Evolutionary conservation across 2,113 vertebrate genomes (phyloP), one percentile per base, ranked within the genome.

Genomic region (Nettapus auritus): DNA sequence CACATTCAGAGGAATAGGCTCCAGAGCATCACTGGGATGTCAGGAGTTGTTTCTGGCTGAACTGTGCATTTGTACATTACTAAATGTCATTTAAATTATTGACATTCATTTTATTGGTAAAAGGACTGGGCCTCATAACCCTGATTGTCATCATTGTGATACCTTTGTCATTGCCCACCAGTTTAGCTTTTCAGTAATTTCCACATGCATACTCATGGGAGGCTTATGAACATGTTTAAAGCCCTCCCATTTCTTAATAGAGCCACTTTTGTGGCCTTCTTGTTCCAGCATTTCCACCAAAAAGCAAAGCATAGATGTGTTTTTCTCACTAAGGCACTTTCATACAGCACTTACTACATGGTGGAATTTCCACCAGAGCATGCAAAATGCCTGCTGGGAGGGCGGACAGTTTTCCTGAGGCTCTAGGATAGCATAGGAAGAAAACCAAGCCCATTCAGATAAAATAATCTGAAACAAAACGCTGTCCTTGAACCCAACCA

Each of bases 1-100:
- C 19, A 31, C 0, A 0, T 13, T 23, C 36, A 46, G 33, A 34
- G 16, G n/a, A 29, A 48, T 48, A 20, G 36, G 31, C 14, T 25
- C 44, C 56, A 17, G 13, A 40, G 16, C 9, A 19, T 11, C 16
- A 5, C 28, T 59, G 40, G 34, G 22, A 77, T 36, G 55, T 19
- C 64, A 77, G 13, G 28, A 76, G 16, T 3, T 40, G 33, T 40
- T 87, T 67, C 62, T 92, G 68, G 20, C 23, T 66, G 33, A 53
- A 62, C 63, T 40, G 9, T 52, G 26, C 17, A 25, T 31, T 42
- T 36, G 0, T 29, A 53, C 56, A 6, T 20, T 57, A 33, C 5
- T 67, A 53, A 59, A 60, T 14, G 10, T 3, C 31, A 77, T 4
- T 82, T 19, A 64, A 57, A 14, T 42, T 88, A 33, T 1, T 66